Evolutionary conservation across 2,888 invertebrate genomes (phyloP), one percentile per base, ranked within the genome.

Genomic region (Xanthia icteritia): DNA sequence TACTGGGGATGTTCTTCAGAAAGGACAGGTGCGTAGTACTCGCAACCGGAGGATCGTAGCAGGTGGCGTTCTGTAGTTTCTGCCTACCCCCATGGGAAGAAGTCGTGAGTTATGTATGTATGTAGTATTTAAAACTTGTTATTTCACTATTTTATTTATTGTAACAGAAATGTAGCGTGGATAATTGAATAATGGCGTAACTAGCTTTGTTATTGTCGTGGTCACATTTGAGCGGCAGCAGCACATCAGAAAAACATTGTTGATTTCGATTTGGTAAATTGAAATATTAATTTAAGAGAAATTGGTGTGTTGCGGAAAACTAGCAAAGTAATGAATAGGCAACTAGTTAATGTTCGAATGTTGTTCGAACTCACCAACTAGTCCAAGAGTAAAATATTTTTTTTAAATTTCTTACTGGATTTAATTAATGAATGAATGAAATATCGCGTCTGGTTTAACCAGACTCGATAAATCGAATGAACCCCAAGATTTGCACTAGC

Each of bases 121-220:
- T n/a, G n/a, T 20, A 42, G 15, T 81, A 56, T 70, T 48, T 27
- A 5, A 23, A 51, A 42, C 31, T n/a, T 2, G 23, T 58, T 76
- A 39, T 66, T 67, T 71, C 5, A 42, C 54, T 51, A 15, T 45
- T 42, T 61, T 64, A 31, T 79, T 74, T 71, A 71, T 61, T 79
- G 60, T 70, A 72, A 61, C 36, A 31, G 54, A 83, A 76, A 84
- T 84, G 48, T 70, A 76, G 81, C 73, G 64, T 61, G n/a, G 42
- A 67, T 73, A 64, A 81, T 83, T 60, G 27, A 64, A 51, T 81
- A 54, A 73, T 70, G 70, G 75, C 69, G 66, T 63, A 48, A 45
- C 63, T 56, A 39, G 31, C 51, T 64, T 69, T 73, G 75, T 70
- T 73, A 79, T 58, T 60, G 65, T 66, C n/a, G 54, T 45, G 64